Evolutionary conservation across 2,888 invertebrate genomes (phyloP).

Genomic region (Ligdia adustata): DNA sequence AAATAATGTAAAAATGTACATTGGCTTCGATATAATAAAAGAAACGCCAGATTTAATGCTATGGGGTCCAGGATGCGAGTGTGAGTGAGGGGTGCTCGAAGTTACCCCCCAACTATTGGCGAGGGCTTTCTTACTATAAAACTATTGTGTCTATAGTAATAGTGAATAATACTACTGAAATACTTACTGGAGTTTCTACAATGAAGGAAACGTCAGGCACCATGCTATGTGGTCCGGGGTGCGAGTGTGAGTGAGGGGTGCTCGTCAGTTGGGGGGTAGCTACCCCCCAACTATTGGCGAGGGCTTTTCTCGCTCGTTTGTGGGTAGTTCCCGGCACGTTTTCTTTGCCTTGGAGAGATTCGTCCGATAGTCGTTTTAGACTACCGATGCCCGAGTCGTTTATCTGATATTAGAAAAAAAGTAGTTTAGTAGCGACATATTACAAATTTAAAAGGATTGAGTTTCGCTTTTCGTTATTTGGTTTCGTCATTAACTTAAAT

Average conservation of each 20-base stretch:
- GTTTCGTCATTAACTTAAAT: too few relatives aligned
- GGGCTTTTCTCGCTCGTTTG: slow-evolving; percentile 91
- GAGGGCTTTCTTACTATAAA: too few relatives aligned
- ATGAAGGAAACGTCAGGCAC: slow-evolving; percentile 88
- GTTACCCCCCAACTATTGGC: slow-evolving; percentile 88
- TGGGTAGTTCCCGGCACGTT: slow-evolving; percentile 82
- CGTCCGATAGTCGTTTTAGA: slow-evolving; percentile 55
- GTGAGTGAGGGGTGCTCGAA: slow-evolving; percentile 71
- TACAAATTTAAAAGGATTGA: too few relatives aligned
- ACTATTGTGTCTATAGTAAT: too few relatives aligned
- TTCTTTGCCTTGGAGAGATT: slow-evolving; percentile 83
- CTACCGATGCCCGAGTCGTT: slow-evolving; percentile 78
- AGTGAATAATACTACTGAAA: slow-evolving; percentile 6
- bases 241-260: slow-evolving; percentile 62
- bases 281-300: slow-evolving; percentile 89
- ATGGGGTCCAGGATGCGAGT: slow-evolving; percentile 48
- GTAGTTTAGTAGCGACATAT: too few relatives aligned
- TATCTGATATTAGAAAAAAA: too few relatives aligned
- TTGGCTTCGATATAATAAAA: slow-evolving; percentile 91
- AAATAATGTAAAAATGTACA: slow-evolving; percentile 62
- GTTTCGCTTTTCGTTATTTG: too few relatives aligned
- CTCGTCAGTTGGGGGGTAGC: too few relatives aligned
- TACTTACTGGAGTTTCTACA: slow-evolving; percentile 90
- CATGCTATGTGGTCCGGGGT: slow-evolving; percentile 50
- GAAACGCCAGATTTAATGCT: slow-evolving; percentile 85